Evolutionary conservation across 2,888 invertebrate genomes (phyloP), one percentile per base, ranked within the genome.

Genomic region (Amorpha juglandis): DNA sequence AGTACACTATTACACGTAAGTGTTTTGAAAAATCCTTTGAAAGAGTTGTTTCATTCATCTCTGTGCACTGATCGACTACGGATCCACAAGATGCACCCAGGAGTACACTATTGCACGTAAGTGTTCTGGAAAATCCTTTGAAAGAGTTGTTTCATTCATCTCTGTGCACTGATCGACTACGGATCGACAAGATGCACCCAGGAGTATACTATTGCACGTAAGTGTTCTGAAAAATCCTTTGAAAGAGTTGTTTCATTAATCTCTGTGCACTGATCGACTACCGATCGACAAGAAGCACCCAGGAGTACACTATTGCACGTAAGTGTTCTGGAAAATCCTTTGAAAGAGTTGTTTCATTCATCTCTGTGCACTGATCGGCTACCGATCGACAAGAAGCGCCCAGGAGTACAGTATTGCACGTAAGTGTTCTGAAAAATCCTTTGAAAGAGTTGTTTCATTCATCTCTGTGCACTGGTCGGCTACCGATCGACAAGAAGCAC

Each of bases 1-100:
- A 0, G 81, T 91, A 3, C 70, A 72, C 11, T 94, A 94, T 70
- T 94, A 93, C 81, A 72, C 71, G 94, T 93, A 67, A 85, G 91
- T 89, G 58, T 64, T 52, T 55, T 42, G 11, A 1, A 42, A 1
- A 42, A 42, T 9, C 7, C 7, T 35, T 35, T 6, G 35, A 35
- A 35, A 3, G 7, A 35, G n/a, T n/a, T n/a, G n/a, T n/a, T n/a
- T n/a, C n/a, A n/a, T n/a, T n/a, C n/a, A n/a, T n/a, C 72, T 0
- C 71, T 75, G 1, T 94, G 94, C 33, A 84, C 84, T 0, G 83
- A 83, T 67, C 74, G 93, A 0, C 74, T 91, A 0, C 76, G 88
- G 19, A 86, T 93, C 0, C 91, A 92, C 65, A 90, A 84, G 75
- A 86, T 86, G 65, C 83, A 83, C 8, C 74, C 83, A 0, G 88